These are phyloP conservation scores for Heteronetta atricapilla DNA, from an alignment of 2,113 vertebrate species.

Conservation along the genomic window DNA sequence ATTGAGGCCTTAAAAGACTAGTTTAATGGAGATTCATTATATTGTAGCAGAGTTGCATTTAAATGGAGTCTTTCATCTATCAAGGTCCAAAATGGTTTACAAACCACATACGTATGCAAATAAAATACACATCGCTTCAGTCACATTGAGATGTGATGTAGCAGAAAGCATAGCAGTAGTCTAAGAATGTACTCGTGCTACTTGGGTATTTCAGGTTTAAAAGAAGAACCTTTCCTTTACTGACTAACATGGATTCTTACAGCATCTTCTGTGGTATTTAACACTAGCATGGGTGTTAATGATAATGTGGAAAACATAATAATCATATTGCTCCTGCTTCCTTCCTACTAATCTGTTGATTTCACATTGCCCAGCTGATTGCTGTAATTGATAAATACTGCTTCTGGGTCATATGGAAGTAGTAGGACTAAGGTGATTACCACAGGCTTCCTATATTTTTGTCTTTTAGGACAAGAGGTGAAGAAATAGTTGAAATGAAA, in stretches of 20 bases:
- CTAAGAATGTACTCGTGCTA: background rate
- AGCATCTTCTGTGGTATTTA: background rate
- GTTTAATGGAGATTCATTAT: background rate
- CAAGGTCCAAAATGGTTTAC: background rate
- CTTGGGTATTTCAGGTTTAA: background rate
- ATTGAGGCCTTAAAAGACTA: background rate
- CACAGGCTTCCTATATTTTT: background rate
- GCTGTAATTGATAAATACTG: background rate
- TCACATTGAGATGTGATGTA: background rate
- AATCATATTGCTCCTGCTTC: background rate
- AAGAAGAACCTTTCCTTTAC: background rate
- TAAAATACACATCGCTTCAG: background rate
- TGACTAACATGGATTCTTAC: background rate
- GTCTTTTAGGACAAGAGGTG: background rate
- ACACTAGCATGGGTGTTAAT: too few species aligned
- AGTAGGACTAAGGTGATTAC: background rate
- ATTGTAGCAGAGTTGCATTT: background rate
- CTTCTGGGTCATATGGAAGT: background rate
- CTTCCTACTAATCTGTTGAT: background rate
- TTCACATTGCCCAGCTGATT: background rate
- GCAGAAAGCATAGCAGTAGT: background rate
- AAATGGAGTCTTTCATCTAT: background rate
- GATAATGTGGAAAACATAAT: background rate
- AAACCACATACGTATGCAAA: background rate
- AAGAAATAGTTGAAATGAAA: background rate